A percentile compares a stretch with the other conserved stretches of the same genome.
phyloP scores from a whole-genome alignment of 2,888 invertebrate species.

The Schizotus pectinicornis region DNA sequence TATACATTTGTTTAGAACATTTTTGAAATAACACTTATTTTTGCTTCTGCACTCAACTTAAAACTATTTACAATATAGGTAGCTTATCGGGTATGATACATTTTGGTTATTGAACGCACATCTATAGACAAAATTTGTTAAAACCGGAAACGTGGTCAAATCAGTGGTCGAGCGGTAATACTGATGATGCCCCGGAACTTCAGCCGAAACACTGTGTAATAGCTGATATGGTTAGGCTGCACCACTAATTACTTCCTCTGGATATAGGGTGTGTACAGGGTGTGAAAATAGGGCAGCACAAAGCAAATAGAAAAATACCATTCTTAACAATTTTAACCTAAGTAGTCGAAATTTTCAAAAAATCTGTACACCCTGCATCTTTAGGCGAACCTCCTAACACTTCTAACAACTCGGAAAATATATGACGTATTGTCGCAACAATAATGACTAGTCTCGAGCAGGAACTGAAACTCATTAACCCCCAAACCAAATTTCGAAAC shows the following conservation, averaged over 20 bases:
- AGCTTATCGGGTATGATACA: constrained; percentile 14
- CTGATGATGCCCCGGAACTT: too few relatives aligned
- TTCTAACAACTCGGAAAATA: too few relatives aligned
- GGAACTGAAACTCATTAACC: too few relatives aligned
- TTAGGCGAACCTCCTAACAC: constrained; percentile 5
- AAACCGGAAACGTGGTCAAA: background rate
- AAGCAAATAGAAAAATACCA: constrained; percentile 1
- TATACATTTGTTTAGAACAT: constrained; percentile 27
- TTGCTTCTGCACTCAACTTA: constrained; percentile 15
- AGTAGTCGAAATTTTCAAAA: constrained; percentile 1
- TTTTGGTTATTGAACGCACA: constrained; percentile 9
- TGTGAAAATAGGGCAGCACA: background rate
- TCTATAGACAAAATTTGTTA: background rate
- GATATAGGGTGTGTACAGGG: too few relatives aligned
- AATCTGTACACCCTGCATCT: constrained; percentile 17
- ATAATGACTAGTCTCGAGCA: too few relatives aligned
- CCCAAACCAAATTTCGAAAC: too few relatives aligned
- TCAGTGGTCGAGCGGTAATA: too few relatives aligned
- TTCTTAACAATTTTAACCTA: constrained; percentile 19
- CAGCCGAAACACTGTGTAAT: too few relatives aligned
- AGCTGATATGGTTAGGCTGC: too few relatives aligned
- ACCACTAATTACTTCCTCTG: too few relatives aligned
- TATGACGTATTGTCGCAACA: too few relatives aligned
- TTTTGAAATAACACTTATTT: constrained; percentile 25
- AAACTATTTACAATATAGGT: constrained; percentile 20